phyloP scores from a whole-genome alignment of 2,888 invertebrate genomes.

The Phoronis australis region DNA sequence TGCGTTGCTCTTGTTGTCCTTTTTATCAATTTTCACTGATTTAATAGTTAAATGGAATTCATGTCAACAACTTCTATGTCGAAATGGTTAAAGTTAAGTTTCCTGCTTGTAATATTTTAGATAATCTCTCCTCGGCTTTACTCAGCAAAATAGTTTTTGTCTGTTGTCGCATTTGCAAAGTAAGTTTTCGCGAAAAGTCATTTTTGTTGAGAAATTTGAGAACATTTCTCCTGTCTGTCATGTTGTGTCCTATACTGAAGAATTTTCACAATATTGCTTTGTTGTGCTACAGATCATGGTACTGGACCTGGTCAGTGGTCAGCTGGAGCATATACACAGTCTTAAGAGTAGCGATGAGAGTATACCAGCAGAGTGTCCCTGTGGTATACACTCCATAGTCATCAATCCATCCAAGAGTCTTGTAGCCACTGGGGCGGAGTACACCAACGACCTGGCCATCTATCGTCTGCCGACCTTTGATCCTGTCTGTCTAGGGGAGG shows the following conservation, averaged over 20 bases:
- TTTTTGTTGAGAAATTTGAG: neutral
- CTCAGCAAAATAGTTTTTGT: too few species aligned
- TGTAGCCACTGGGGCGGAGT: conserved; percentile 84
- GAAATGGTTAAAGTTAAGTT: too few species aligned
- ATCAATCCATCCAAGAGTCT: conserved; percentile 84
- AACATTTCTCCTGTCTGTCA: neutral
- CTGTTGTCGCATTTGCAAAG: too few species aligned
- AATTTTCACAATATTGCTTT: too few species aligned
- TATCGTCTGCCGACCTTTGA: conserved; percentile 88
- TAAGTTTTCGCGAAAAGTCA: too few species aligned
- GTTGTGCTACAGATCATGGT: conserved; percentile 82
- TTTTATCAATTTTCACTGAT: too few species aligned
- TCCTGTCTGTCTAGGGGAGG: conserved; percentile 87
- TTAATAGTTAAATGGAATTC: too few species aligned
- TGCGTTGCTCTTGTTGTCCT: too few species aligned
- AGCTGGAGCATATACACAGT: conserved; percentile 84
- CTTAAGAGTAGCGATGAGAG: conserved; percentile 55
- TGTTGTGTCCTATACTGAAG: too few species aligned
- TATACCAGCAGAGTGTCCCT: conserved; percentile 53
- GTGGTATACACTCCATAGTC: conserved; percentile 89
- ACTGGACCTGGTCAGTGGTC: conserved; percentile 80
- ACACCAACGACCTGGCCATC: conserved; percentile 88
- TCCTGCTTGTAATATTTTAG: too few species aligned
- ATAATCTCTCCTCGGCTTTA: too few species aligned
- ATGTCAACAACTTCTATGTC: too few species aligned